Evolutionary conservation across 2,113 vertebrate genomes (phyloP).

Genomic region (Daboia siamensis): DNA sequence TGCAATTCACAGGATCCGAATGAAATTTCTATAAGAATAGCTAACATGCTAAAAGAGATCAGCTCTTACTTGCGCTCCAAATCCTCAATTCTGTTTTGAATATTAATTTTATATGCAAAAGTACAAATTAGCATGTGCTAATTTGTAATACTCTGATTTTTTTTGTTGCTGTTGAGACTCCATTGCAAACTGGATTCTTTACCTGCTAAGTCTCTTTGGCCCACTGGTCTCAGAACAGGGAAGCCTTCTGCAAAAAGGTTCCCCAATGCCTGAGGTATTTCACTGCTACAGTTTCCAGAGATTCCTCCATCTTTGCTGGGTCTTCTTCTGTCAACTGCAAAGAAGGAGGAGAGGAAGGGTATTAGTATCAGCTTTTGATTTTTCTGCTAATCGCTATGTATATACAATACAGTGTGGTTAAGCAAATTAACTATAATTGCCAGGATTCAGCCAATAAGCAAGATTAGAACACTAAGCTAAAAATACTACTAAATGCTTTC

Average conservation of each 20-base stretch:
- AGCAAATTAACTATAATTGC: not conserved
- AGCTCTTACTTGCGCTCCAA: not conserved
- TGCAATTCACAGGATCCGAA: not conserved
- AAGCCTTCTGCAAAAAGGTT: slow-evolving; percentile 93
- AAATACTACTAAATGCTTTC: not conserved
- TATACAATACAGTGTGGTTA: not conserved
- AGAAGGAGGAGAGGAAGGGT: not conserved
- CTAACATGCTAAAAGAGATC: not conserved
- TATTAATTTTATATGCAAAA: not conserved
- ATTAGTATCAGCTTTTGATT: not conserved
- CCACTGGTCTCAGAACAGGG: slow-evolving; percentile 84
- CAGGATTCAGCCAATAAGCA: not conserved
- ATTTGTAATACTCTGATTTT: not conserved
- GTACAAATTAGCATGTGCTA: not conserved
- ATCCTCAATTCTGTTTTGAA: not conserved
- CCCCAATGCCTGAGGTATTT: slow-evolving; percentile 73
- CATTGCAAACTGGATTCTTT: slow-evolving; percentile 18
- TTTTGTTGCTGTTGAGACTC: not conserved
- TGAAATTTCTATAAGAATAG: not conserved
- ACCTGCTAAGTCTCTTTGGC: slow-evolving; percentile 85
- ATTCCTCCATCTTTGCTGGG: slow-evolving; percentile 66
- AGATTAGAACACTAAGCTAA: not conserved
- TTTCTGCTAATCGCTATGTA: not conserved
- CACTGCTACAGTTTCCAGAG: slow-evolving; percentile 54
- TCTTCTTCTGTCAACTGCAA: slow-evolving; percentile 73